Evolutionary conservation across 2,113 vertebrate species (phyloP), one percentile per base, ranked within the genome.

Genomic region (Calypte anna): DNA sequence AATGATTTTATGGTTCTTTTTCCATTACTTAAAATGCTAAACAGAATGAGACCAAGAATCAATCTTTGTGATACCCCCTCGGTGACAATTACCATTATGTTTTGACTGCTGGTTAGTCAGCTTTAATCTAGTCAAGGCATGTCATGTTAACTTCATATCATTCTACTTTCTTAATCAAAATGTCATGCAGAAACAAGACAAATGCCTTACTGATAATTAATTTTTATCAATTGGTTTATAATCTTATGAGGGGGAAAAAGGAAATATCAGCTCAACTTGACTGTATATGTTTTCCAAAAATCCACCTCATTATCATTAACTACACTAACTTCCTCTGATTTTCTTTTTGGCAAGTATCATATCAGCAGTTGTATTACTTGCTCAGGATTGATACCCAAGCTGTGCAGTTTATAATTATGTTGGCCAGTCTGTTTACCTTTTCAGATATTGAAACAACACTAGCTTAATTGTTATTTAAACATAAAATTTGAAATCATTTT

Each of bases 81-180:
- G 3, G 54, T 43, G 64, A 77, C 43, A 92, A 55, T 43, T 83
- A 30, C 8, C 22, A 5, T 66, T 75, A 24, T 54, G 19, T 66
- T 93, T 88, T 80, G 79, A 55, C 53, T 91, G 54, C 46, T 73
- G 12, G 9, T 73, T 88, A 81, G 64, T 74, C 63, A 83, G 24
- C 24, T 91, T 77, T 58, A 63, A 25, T 68, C 38, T 66, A 88
- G 50, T 77, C 63, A 77, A 64, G 77, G 54, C 12, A 22, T 1
- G 4, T 61, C 31, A 77, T 40, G 38, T 62, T 83, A 67, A 54
- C 25, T 91, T 85, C 54, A 16, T 57, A 68, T 86, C 63, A 40
- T 68, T 76, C 40, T 54, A 28, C 44, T 76, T 92, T 77, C 51
- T 75, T 91, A 86, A 81, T 86, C 73, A 92, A 91, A 83, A 78